Evolutionary conservation across 2,797 vertebrate genomes (phyloP).

Genomic region (Gila robusta): DNA sequence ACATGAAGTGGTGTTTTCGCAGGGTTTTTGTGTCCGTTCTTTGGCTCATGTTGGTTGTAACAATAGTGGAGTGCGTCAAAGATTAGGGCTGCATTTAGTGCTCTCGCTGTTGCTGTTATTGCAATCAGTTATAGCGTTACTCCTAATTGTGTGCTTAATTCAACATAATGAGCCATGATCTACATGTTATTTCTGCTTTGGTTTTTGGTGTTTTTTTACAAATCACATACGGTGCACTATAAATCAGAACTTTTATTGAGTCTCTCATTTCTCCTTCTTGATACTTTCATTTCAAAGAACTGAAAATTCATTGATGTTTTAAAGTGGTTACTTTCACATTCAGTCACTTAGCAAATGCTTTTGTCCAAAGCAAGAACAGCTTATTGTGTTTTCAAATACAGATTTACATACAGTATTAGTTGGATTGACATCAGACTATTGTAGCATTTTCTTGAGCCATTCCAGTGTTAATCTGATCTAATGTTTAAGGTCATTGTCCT

Average conservation of each 20-base stretch:
- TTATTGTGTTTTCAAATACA: background rate
- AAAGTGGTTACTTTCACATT: background rate
- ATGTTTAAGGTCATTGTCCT: background rate
- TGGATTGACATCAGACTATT: background rate
- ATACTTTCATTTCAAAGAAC: background rate
- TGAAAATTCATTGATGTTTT: background rate
- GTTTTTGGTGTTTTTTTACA: background rate
- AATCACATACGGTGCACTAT: background rate
- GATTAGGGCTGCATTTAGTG: slow-evolving; percentile 42
- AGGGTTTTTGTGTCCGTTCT: background rate
- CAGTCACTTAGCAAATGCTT: background rate
- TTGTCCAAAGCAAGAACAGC: background rate
- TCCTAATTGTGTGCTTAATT: slow-evolving; percentile 28
- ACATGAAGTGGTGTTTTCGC: slow-evolving; percentile 13
- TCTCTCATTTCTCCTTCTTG: background rate
- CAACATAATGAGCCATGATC: slow-evolving; percentile 8
- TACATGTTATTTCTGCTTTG: background rate
- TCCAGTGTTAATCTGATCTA: background rate
- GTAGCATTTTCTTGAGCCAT: background rate
- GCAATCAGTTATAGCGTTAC: slow-evolving; percentile 10
- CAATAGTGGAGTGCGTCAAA: background rate
- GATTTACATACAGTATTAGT: background rate
- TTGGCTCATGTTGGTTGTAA: background rate
- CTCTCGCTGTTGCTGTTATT: slow-evolving; percentile 11
- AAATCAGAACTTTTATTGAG: background rate